Evolutionary conservation across 2,888 invertebrate genomes (phyloP), one percentile per base, ranked within the genome.

Genomic region (Hoplodrina blanda): DNA sequence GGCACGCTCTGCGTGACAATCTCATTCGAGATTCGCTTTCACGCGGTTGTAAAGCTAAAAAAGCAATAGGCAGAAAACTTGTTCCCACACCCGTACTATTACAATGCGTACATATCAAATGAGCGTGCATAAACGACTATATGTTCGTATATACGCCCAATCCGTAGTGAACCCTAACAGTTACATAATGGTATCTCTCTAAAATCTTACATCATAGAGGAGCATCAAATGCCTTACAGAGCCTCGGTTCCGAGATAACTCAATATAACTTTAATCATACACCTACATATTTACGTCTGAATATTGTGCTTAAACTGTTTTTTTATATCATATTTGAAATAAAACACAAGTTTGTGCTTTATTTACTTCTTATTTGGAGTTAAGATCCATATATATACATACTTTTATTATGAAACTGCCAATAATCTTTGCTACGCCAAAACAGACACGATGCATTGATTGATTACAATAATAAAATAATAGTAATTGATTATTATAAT

Each of bases 201-300:
- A 49, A 50, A 75, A 65, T 25, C 37, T 37, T 66, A n/a, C 54
- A 83, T 83, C 84, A 78, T 78, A 81, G 37, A 53, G 20, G 60
- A 56, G 76, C 76, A 76, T 76, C 69, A 60, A 53, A 76, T 76
- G 67, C 73, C 54, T n/a, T 44, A 59, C 53, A 69, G 56, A 64
- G 46, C 15, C 37, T 74, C 25, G 62, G 73, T 64, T 65, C 50
- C 67, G 44, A 13, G 41, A 66, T 10, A 63, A 64, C 30, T 57
- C 13, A 49, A 64, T 33, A 33, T 33, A 33, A 33, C 49, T 53
- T 74, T n/a, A 57, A 61, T 55, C n/a, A 56, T 41, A 11, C 0
- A 6, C 7, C 5, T 44, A 44, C 11, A n/a, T 56, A 57, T 50
- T 41, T 50, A 50, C 25, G 15, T 50, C 25, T 52, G 37, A 66